Evolutionary conservation across 2,888 invertebrate species (phyloP), one percentile per base, ranked within the genome.

Genomic region (Callosobruchus maculatus): DNA sequence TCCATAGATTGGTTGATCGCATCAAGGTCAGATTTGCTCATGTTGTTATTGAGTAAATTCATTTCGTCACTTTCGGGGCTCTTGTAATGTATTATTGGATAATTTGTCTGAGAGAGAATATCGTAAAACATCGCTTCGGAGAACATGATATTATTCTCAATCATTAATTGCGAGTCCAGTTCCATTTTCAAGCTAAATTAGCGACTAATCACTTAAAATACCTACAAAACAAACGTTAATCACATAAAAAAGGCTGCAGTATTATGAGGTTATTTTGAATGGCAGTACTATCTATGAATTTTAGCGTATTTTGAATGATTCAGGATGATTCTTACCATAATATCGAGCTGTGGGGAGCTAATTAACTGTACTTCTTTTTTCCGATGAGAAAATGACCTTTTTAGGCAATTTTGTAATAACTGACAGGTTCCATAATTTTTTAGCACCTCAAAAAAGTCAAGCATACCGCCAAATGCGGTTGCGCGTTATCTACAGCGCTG

Each of bases 101-200:
- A 77, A 70, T 73, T 73, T 18, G 74, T 73, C 22, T 73, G 77
- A 18, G 79, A 22, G 21, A 78, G 67, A 69, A 78, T 75, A 72
- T 78, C 76, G 31, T 75, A 79, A 73, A 76, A 78, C 74, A 79
- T 74, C 5, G 76, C 72, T 20, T 78, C 77, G 21, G 76, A 73
- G 26, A 77, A 74, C 21, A 79, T 70, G 70, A 76, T 69, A 22
- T 75, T 78, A 70, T 74, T 76, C 66, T 73, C 75, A 70, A 74
- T 67, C 71, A 78, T 73, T 49, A 77, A 71, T 72, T 78, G 77
- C 67, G 79, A 73, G 72, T 79, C 77, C 71, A 79, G 18, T 66
- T 77, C 79, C 78, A 79, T 79, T 74, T 74, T 67, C 66, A n/a
- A 20, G 31, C 71, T 26, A 66, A n/a, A 66, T n/a, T 68, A 49